Percentiles rank a stretch among this genome's conserved stretches.
These are phyloP conservation scores for Progne subis DNA, from an alignment of 2,113 vertebrate genomes.

Conservation along the genomic window DNA sequence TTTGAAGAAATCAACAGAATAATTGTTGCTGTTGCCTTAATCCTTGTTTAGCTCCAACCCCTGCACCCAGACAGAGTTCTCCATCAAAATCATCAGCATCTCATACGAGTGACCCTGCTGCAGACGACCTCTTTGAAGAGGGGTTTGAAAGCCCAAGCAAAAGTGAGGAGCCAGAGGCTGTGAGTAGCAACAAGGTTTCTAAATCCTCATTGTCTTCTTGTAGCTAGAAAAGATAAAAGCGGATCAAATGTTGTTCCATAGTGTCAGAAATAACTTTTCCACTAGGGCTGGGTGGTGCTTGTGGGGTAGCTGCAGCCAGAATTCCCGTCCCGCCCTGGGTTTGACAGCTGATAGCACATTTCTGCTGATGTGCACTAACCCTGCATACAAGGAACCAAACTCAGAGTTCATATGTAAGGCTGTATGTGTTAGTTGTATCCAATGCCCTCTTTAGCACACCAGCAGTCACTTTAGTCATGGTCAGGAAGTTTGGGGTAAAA, in stretches of 20 bases:
- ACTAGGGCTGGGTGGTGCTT: not conserved
- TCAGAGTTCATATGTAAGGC: not conserved
- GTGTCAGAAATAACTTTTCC: not conserved
- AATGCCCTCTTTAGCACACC: not conserved
- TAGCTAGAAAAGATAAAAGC: not conserved
- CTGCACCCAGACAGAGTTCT: conserved; percentile 91
- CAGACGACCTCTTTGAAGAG: conserved; percentile 94
- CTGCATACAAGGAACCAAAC: not conserved
- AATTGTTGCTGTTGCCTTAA: conserved; percentile 11
- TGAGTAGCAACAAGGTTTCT: conserved; percentile 77
- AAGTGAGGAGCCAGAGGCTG: conserved; percentile 93
- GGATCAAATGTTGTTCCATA: not conserved
- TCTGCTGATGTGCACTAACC: not conserved
- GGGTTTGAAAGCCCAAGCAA: conserved; percentile 94
- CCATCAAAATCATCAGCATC: conserved; percentile 94
- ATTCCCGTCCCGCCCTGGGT: not conserved
- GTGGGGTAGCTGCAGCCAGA: not conserved
- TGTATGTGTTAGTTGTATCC: not conserved
- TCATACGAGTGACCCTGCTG: conserved; percentile 88
- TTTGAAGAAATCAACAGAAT: not conserved
- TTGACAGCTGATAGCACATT: not conserved
- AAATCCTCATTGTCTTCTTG: not conserved
- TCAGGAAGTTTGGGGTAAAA: not conserved
- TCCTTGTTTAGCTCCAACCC: conserved; percentile 86
- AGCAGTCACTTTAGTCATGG: not conserved